These are phyloP conservation scores for Phrixothrix hirtus DNA, from an alignment of 2,888 invertebrate species.

Conservation along the genomic window DNA sequence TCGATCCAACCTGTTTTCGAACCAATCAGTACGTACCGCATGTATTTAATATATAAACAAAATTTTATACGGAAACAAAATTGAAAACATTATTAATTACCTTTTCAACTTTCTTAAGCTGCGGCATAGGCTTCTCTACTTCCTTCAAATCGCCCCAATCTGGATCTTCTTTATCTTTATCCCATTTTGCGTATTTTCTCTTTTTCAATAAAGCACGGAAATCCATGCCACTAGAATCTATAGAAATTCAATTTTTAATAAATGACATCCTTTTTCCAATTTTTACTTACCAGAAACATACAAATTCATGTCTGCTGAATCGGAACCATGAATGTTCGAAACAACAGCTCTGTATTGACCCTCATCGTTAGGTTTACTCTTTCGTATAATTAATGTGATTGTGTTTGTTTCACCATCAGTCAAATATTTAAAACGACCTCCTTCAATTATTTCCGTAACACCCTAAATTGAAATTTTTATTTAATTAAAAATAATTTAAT, in stretches of 20 bases:
- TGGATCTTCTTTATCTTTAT: slow-evolving; percentile 84
- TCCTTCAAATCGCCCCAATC: slow-evolving; percentile 95
- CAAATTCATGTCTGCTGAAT: slow-evolving; percentile 92
- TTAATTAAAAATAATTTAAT: not conserved
- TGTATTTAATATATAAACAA: too few species aligned
- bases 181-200: slow-evolving; percentile 94
- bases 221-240: slow-evolving; percentile 97
- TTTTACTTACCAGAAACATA: slow-evolving; percentile 85
- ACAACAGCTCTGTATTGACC: slow-evolving; percentile 92
- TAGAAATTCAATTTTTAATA: too few species aligned
- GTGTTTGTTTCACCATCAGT: slow-evolving; percentile 93
- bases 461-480: slow-evolving; percentile 58
- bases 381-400: slow-evolving; percentile 92
- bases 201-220: slow-evolving; percentile 98
- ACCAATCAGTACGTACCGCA: too few species aligned
- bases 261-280: too few species aligned
- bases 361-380: slow-evolving; percentile 96
- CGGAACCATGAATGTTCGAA: slow-evolving; percentile 92
- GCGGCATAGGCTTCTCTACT: slow-evolving; percentile 82
- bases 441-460: slow-evolving; percentile 89
- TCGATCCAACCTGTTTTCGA: too few species aligned
- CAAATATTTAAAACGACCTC: slow-evolving; percentile 92
- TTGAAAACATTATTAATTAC: too few species aligned
- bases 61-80: too few species aligned
- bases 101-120: slow-evolving; percentile 92